Conservation (phyloP, 2,113 vertebrate species). For the Gobius niger region DNA sequence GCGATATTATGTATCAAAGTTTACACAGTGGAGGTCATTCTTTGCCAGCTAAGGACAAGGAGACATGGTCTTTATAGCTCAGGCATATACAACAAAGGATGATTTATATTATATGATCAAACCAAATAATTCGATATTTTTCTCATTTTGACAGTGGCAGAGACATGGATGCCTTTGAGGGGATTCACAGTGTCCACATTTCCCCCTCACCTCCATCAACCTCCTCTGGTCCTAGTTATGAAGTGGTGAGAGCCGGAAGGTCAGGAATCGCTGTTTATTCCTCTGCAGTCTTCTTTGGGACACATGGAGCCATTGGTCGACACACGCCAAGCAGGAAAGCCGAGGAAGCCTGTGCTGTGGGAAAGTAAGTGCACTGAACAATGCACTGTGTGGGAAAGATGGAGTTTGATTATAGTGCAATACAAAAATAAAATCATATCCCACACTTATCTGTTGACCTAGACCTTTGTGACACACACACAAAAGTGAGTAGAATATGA, state of each 20-base stretch:
- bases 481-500: too few relatives aligned
- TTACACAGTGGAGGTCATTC: neutral
- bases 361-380: conserved; percentile 55
- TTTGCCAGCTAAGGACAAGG: neutral
- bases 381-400: neutral
- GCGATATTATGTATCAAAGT: neutral
- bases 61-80: neutral
- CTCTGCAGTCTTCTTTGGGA: conserved; percentile 67
- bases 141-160: conserved; percentile 13
- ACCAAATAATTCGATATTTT: neutral
- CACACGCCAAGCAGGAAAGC: conserved; percentile 28
- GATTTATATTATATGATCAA: neutral
- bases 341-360: conserved; percentile 64
- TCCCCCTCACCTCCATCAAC: conserved; percentile 64
- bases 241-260: conserved; percentile 61
- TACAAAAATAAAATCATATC: too few relatives aligned
- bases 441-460: too few relatives aligned
- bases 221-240: conserved; percentile 64
- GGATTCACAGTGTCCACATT: conserved; percentile 73
- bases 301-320: conserved; percentile 31
- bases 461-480: too few relatives aligned
- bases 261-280: conserved; percentile 74
- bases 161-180: conserved; percentile 77
- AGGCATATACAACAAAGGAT: neutral
- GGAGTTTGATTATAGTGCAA: too few relatives aligned